Base-by-base conservation (phyloP, 2,888 invertebrate species). In the Eupithecia abbreviata region DNA sequence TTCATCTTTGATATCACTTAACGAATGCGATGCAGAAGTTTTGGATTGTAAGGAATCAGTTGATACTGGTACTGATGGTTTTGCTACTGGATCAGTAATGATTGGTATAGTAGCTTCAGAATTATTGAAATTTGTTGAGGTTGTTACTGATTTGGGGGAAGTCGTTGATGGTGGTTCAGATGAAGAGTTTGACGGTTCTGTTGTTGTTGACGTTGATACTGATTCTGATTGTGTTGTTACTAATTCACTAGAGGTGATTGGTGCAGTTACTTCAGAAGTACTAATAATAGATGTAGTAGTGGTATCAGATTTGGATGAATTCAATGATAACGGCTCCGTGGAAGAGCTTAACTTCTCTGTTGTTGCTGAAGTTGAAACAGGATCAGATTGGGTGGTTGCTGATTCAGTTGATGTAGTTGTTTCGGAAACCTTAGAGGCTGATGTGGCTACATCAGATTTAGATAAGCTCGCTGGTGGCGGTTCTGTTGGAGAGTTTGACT, bases 71-170 rank as follows among this genome's bases (percentile, higher is more conserved):
- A 30, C 62, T 62, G 30, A 10, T 30, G 0, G 30, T 30, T 62
- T 30, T 30, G 62, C 10, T 30, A 12, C n/a, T 30, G 62, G 12
- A 30, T 62, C 30, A 30, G 30, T 12, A 12, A 30, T 30, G 30
- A 30, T 62, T 62, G 12, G 18, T 58, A 4, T 30, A 10, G 18
- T 30, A 18, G 58, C 58, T 58, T 58, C 18, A 58, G 58, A 58
- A 18, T 58, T 10, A 4, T 58, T 18, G 58, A 10, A 1, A 4
- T 62, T 68, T 72, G 74, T 58, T 71, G 76, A 67, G 4, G n/a
- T 30, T 30, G 66, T 41, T 13, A 43, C 67, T 42, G 2, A 4
- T 51, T 10, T 67, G 55, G 55, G 1, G 4, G 69, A 68, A 75
- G 4, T 30, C 13, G 43, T 41, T 69, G n/a, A 18, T 3, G 70